Evolutionary conservation across 1,140 invertebrate species (phyloP), one percentile per base, ranked within the genome.

Genomic region (Gryllus bimaculatus): DNA sequence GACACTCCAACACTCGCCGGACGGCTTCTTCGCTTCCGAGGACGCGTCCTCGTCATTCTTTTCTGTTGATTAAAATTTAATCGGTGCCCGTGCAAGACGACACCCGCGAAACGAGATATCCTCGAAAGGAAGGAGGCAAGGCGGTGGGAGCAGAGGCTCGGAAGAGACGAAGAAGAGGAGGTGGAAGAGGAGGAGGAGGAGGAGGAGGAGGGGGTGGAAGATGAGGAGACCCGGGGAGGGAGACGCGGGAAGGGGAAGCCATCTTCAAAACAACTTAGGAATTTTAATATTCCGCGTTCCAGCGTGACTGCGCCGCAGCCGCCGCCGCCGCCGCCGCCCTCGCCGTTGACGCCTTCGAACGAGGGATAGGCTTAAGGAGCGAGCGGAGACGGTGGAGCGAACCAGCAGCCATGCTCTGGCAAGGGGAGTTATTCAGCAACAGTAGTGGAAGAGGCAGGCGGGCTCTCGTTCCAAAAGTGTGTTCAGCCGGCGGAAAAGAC

Each of bases 261-360:
- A 66, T 66, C 54, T 66, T 66, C 54, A 66, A 66, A 66, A 66
- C 54, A 66, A 66, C 54, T 66, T 66, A 66, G 54, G 54, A 66
- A 66, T 66, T 66, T 66, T 66, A 66, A 66, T 66, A 66, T 66
- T 66, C 54, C 18, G 54, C 54, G 54, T 66, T 66, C 54, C 54
- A 13, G 10, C 10, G 54, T 66, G 54, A 18, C 10, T 66, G 10
- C 54, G 18, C 54, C 54, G 18, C 54, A 10, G 10, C 1, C 18
- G 10, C 54, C 18, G 10, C 7, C 54, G 0, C 54, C 54, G 18
- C 54, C 54, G 2, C 54, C 18, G 10, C 54, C 18, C 0, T 7
- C 54, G 54, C 10, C 10, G 10, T 66, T 66, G 54, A 66, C 54
- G 54, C 18, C 54, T 66, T 10, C 54, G 54, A 66, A 66, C 7